These are phyloP conservation scores for Zosterops japonicus DNA, from an alignment of 2,113 vertebrate species.

Conservation along the genomic window DNA sequence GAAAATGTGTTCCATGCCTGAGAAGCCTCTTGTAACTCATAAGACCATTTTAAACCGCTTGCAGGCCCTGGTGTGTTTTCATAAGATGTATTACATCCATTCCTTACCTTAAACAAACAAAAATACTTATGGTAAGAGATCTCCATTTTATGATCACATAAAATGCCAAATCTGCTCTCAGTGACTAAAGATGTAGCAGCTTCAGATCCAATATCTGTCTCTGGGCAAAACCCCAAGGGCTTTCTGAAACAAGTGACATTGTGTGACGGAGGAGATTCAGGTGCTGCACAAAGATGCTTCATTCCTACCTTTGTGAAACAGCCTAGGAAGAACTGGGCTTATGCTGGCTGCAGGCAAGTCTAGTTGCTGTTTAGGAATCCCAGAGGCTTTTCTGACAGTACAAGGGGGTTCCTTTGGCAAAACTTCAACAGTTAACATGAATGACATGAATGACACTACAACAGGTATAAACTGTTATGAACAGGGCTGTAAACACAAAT, in stretches of 20 bases:
- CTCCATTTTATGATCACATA: neutral
- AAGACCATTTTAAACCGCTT: constrained; percentile 79
- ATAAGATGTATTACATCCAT: constrained; percentile 60
- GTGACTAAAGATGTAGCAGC: neutral
- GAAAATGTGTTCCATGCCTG: constrained; percentile 66
- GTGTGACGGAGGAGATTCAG: neutral
- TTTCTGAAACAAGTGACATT: neutral
- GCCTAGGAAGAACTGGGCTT: neutral
- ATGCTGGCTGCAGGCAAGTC: neutral
- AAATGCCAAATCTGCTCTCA: neutral
- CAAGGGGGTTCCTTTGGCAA: neutral
- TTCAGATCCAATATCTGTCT: neutral
- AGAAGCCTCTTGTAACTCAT: constrained; percentile 70
- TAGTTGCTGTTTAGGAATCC: neutral
- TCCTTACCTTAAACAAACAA: constrained; percentile 65
- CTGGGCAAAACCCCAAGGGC: neutral
- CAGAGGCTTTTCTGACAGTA: neutral
- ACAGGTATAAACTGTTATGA: neutral
- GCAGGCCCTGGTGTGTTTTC: constrained; percentile 76
- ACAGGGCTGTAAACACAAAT: neutral
- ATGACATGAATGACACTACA: neutral
- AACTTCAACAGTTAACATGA: neutral
- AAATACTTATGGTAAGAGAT: neutral
- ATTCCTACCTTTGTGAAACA: neutral
- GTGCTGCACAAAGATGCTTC: neutral